A percentile compares a stretch with the other conserved stretches of the same genome.
Conservation (phyloP, 2,797 vertebrate species). For the Megaceryle alcyon region DNA sequence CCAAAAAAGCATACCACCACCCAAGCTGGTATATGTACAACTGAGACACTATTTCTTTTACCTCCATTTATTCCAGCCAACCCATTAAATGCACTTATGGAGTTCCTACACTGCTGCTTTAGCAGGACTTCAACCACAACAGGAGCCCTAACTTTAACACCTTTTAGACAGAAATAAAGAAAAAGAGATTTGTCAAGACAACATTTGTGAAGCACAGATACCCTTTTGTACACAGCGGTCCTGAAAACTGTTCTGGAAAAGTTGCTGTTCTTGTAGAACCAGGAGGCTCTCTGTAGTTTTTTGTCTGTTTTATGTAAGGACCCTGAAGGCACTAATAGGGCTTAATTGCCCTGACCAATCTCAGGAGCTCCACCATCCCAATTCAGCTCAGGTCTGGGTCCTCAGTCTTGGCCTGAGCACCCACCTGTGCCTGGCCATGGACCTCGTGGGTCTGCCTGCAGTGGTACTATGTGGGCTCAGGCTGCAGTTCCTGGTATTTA, state of each 20-base stretch:
- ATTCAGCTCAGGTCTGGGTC: not conserved
- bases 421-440: too few relatives aligned
- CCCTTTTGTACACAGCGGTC: rapidly evolving
- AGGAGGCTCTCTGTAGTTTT: rapidly evolving
- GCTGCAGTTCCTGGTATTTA: not conserved
- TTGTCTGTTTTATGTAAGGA: not conserved
- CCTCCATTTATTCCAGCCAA: not conserved
- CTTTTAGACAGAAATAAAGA: rapidly evolving
- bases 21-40: not conserved
- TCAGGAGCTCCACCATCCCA: not conserved
- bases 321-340: not conserved
- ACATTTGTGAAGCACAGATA: too few relatives aligned
- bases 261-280: rapidly evolving
- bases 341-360: not conserved
- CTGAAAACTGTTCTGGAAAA: not conserved
- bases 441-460: not conserved
- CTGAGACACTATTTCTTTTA: not conserved
- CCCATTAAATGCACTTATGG: not conserved
- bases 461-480: rapidly evolving
- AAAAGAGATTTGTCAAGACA: rapidly evolving
- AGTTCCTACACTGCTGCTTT: not conserved
- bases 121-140: not conserved
- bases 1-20: rapidly evolving
- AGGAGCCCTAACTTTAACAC: not conserved
- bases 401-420: not conserved